Conservation (phyloP, 2,797 vertebrate genomes). For the Clarias pachynema region DNA sequence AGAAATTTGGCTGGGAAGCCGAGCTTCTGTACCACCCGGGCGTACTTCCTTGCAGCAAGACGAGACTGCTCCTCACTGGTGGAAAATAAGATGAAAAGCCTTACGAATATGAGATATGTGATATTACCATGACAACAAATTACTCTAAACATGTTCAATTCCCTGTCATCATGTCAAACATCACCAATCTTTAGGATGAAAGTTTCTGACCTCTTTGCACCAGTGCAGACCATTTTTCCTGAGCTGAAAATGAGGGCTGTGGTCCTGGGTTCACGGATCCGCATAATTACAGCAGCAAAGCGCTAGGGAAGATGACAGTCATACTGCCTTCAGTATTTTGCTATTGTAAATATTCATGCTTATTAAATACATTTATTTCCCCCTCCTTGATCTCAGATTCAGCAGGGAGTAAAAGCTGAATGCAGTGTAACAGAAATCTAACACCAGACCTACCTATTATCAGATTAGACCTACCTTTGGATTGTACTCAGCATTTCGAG, state of each 20-base stretch:
- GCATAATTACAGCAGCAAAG: constrained; percentile 96
- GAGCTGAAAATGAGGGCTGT: constrained; percentile 97
- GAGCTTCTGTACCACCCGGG: constrained; percentile 92
- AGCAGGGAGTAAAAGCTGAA: background rate
- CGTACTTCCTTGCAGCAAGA: constrained; percentile 92
- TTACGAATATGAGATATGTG: background rate
- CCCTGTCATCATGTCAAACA: background rate
- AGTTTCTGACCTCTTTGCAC: constrained; percentile 87
- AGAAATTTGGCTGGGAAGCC: constrained; percentile 94
- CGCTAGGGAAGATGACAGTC: constrained; percentile 72
- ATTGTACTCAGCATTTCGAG: constrained; percentile 96
- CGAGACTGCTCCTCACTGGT: constrained; percentile 90
- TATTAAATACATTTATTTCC: background rate
- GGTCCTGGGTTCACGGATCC: constrained; percentile 92
- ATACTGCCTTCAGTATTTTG: too few species aligned
- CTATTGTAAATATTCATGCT: background rate
- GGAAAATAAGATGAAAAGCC: background rate
- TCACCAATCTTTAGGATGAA: background rate
- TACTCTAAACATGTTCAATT: background rate
- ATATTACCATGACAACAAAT: constrained; percentile 1
- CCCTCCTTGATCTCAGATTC: background rate
- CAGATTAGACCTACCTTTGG: constrained; percentile 81
- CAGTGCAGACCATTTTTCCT: constrained; percentile 97
- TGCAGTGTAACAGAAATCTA: background rate
- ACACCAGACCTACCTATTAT: too few species aligned